Conservation (phyloP, 2,888 invertebrate genomes). For the Morpho achilles region DNA sequence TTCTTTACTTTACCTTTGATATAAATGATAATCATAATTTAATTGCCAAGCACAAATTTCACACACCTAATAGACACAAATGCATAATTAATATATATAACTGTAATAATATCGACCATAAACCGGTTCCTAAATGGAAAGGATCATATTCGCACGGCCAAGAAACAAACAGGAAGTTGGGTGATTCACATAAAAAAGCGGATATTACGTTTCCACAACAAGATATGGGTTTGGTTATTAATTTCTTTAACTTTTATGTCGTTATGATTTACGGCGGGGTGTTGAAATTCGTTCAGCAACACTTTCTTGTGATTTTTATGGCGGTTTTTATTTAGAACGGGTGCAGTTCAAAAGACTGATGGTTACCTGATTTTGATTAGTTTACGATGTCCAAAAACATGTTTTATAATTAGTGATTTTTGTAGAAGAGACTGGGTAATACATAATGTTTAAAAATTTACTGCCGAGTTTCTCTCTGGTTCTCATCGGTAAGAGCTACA, state of each 20-base stretch:
- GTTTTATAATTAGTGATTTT: too few species aligned
- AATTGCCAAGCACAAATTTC: not conserved
- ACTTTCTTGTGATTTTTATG: constrained; percentile 17
- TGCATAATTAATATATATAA: constrained; percentile 1
- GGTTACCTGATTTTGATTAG: not conserved
- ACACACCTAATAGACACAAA: not conserved
- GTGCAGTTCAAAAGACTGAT: constrained; percentile 5
- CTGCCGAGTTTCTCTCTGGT: too few species aligned
- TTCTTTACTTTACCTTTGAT: not conserved
- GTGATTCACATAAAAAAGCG: constrained; percentile 9
- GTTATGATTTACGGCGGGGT: constrained; percentile 7
- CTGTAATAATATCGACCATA: constrained; percentile 1
- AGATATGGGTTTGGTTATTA: constrained; percentile 5
- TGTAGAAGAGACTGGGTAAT: too few species aligned
- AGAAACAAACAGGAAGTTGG: constrained; percentile 7
- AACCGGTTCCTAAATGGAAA: constrained; percentile 1
- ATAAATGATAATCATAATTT: not conserved
- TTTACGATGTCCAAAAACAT: too few species aligned
- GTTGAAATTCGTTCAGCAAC: not conserved
- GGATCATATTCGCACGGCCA: constrained; percentile 10
- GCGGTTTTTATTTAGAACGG: constrained; percentile 2
- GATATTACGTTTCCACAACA: constrained; percentile 6
- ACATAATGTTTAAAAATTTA: too few species aligned
- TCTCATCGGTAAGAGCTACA: too few species aligned
- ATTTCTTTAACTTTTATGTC: constrained; percentile 6